Evolutionary conservation across 2,797 vertebrate genomes (phyloP), one percentile per base, ranked within the genome.

Genomic region (Eupleurogrammus muticus): DNA sequence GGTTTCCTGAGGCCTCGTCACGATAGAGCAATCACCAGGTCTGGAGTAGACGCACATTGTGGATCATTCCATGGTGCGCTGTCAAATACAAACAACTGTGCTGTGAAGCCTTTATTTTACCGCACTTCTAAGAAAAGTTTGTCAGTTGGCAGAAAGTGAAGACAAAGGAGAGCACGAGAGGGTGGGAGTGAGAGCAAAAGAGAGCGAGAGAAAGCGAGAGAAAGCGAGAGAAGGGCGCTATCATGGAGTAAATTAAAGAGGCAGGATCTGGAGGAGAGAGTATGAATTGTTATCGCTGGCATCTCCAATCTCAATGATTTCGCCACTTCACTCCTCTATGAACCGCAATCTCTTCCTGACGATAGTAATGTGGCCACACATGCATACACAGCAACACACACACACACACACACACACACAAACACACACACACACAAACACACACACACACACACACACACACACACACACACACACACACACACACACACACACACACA

Each of bases 221-320:
- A 66, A 34, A 21, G 35, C 62, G 48, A 16, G 10, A 62, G 62
- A 69, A 50, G 76, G 46, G 54, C 57, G 9, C 77, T 73, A 81
- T 79, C 75, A 81, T 77, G 69, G 60, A 75, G 63, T 66, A 87
- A 90, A 90, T 91, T 89, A 91, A 90, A 88, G 77, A 78, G 73
- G 77, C 69, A 24, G 63, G 82, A 78, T 88, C 65, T 87, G 76
- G 76, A 66, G 73, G 70, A 75, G 66, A 84, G 70, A 67, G 13
- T 60, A 73, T 61, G 77, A 2, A 35, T 76, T 20, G 58, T 85
- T 92, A 93, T 90, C 90, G 53, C 71, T 76, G 66, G 79, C 82
- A 92, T 90, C 89, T 85, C 53, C 50, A 75, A 86, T 89, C 74
- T 71, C 80, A 88, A 88, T 91, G 85, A 91, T 89, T 91, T 73